A percentile compares a stretch with the other conserved stretches of the same genome.
Conservation (phyloP, 2,113 vertebrate species). For the Limanda limanda region DNA sequence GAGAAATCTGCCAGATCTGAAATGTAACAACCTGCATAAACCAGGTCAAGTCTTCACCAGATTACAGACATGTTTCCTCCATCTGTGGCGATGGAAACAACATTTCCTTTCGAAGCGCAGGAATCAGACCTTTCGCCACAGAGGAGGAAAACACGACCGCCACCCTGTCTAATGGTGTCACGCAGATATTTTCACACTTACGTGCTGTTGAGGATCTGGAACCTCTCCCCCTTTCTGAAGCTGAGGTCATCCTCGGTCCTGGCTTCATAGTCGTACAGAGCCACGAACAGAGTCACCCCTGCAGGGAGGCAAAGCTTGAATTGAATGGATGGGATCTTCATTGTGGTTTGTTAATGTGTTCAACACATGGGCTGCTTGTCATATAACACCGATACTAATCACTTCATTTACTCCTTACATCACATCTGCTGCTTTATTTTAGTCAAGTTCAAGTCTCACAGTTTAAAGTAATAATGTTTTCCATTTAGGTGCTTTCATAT, state of each 20-base stretch:
- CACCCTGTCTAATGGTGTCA: conserved; percentile 63
- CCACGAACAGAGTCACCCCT: conserved; percentile 99
- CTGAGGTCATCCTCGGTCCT: conserved; percentile 98
- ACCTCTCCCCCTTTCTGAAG: conserved; percentile 99
- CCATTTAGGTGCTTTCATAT: no score
- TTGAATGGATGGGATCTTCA: conserved; percentile 2
- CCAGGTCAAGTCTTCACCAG: background rate
- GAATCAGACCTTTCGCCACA: conserved; percentile 14
- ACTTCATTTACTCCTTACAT: conserved; percentile 8
- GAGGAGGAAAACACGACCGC: conserved; percentile 25
- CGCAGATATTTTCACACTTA: conserved; percentile 85
- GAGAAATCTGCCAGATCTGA: background rate
- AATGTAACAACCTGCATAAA: background rate
- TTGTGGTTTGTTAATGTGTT: conserved; percentile 22
- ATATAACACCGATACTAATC: background rate
- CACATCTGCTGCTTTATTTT: conserved; percentile 15
- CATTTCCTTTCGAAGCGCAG: background rate
- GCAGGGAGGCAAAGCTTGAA: conserved; percentile 41
- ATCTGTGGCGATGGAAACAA: background rate
- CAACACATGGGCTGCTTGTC: conserved; percentile 22
- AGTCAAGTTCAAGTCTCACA: no score
- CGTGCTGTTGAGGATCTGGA: conserved; percentile 99
- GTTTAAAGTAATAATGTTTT: no score
- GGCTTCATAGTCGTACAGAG: conserved; percentile 98
- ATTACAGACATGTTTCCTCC: background rate